Base-by-base conservation (phyloP, 37 sponge, comb jelly and placozoan genomes). In the Halichondria panicea region DNA sequence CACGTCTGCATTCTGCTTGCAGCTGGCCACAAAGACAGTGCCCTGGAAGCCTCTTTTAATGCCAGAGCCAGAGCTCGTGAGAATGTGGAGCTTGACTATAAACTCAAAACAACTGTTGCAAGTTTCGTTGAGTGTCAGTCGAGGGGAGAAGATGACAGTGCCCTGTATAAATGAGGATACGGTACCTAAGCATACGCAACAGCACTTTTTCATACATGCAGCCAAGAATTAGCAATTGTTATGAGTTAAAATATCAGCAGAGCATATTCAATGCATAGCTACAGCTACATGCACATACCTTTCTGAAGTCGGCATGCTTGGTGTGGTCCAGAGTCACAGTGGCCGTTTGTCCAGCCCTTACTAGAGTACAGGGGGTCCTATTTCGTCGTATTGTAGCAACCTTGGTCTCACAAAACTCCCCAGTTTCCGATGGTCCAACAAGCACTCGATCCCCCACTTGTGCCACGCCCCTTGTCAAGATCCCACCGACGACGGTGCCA, bases 271-370 rank as follows among this genome's bases (percentile, higher is more conserved):
- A 58, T 24, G 60, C 60, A 12, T 58, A n/a, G n/a, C n/a, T n/a
- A n/a, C n/a, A n/a, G n/a, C n/a, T 27, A 9, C 27, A 77, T 44
- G 22, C 55, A 65, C 68, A 55, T 53, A 87, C 92, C 84, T 91
- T 94, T 62, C 95, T 83, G 41, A 90, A 42, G 28, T 70, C 43
- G 19, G 75, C 31, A 30, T 72, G 79, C 55, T 87, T 83, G 15
- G 89, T 65, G 25, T 80, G 65, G 56, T 78, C 71, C 59, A 95
- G 64, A 0, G 94, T 95, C 41, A 98, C 71, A 39, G 91, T 88
- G 46, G 86, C 96, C n/a, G 80, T 80, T 77, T 98, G 96, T 5
- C 99, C 96, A 68, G 94, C 91, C 45, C 87, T 88, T 22, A 88
- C 90, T 57, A 93, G 57, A 19, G 89, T 53, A 55, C 99, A 90